Evolutionary conservation across 2,797 vertebrate species (phyloP), one percentile per base, ranked within the genome.

Genomic region (Leptoclinus maculatus): DNA sequence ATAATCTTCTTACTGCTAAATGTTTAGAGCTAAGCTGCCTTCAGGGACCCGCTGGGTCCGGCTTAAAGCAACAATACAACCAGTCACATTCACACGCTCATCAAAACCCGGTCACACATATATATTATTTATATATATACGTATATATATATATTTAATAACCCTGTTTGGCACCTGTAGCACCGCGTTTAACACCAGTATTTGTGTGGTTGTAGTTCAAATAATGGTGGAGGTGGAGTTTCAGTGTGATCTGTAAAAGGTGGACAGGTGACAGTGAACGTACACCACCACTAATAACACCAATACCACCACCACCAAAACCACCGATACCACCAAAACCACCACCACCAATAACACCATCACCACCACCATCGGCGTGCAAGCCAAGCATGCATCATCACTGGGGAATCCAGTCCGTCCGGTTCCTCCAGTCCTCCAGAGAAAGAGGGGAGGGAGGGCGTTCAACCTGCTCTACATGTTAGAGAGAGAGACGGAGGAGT

Each of bases 381-480:
- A 36, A 39, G 19, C 7, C 29, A 32, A 27, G 76, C 2, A 7
- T 43, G 11, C 12, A 81, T 92, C 91, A 91, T 58, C 71, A 23
- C 38, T 17, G 23, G 63, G 82, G 87, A 91, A 93, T 94, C 93
- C 83, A 71, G 94, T 93, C 79, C 21, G 78, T 90, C 94, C 80
- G 45, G 91, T 81, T 76, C 34, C 76, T 87, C 91, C 71, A 27
- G 88, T 90, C 2, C 71, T 58, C 78, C 56, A 10, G 80, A 53
- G 64, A 39, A 4, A 58, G 80, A 41, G 71, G 51, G 60, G 45
- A 36, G 68, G 67, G 71, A 36, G 73, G 79, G 83, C 25, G 76
- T 68, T 43, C 43, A 21, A 80, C 66, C 76, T 62, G 86, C 74
- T 72, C 68, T 59, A 66, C 69, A 66, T 45, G 80, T 71, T 34